These are phyloP conservation scores for Hyles vespertilio DNA, from an alignment of 1,140 invertebrate genomes.

Conservation along the genomic window DNA sequence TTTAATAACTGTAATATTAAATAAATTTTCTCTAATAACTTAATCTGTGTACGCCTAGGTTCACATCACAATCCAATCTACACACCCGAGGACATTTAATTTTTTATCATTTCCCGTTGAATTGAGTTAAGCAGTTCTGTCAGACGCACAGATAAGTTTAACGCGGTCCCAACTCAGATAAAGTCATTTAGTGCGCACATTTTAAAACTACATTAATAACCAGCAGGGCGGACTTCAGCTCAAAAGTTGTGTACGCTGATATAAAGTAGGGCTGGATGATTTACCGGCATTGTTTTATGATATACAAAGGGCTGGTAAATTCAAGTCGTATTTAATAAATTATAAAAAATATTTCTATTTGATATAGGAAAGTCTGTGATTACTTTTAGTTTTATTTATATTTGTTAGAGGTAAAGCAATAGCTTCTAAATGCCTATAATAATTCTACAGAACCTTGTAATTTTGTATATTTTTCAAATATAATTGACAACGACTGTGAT, in stretches of 20 bases:
- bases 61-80: no score
- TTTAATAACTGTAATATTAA: no score
- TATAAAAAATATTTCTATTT: not conserved
- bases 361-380: no score
- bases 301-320: not conserved
- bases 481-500: no score
- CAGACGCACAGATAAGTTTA: constrained; percentile 47
- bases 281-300: not conserved
- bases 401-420: not conserved
- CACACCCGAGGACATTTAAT: constrained; percentile 2
- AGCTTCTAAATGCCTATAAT: not conserved
- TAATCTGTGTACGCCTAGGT: no score
- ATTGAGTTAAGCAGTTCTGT: constrained; percentile 47
- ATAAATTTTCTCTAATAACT: no score
- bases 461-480: no score
- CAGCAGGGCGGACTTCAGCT: constrained; percentile 34
- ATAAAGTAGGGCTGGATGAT: constrained; percentile 8
- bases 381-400: not conserved
- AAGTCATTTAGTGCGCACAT: constrained; percentile 57
- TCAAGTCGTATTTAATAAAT: not conserved
- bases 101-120: constrained; percentile 25
- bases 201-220: constrained; percentile 68
- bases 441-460: no score
- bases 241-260: constrained; percentile 38
- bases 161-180: constrained; percentile 52